Evolutionary conservation across 2,888 invertebrate genomes (phyloP), one percentile per base, ranked within the genome.

Genomic region (Melangyna quadrimaculata): DNA sequence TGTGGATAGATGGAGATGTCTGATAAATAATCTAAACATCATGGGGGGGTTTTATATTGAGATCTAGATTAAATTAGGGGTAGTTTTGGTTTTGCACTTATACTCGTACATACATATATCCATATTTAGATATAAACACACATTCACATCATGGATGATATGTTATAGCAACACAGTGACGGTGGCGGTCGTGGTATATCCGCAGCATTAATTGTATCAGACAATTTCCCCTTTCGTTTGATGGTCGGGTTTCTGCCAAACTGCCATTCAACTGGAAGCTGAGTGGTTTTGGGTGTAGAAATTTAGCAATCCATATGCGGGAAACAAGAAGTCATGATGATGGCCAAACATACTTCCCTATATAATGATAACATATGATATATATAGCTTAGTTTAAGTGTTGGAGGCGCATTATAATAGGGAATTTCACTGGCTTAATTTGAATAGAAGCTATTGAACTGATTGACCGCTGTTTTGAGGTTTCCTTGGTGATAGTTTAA

Each of bases 131-230:
- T 12, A n/a, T 55, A 40, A n/a, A 67, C 53, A 67, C 53, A 65
- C n/a, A 14, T 19, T 17, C 17, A 61, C 51, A 69, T 22, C 27
- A 3, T 8, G 32, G 24, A 40, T 22, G 14, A 12, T 35, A 37
- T 43, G 37, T 40, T 19, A 43, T 17, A 27, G 22, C 17, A 45
- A 29, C 19, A 69, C 10, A 29, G 14, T 70, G 69, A 53, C 43
- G 48, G 24, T 51, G 37, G 40, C 75, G 43, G 35, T 40, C 40
- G 61, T 45, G 27, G 43, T 45, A 29, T 51, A 70, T 70, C 63
- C 77, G 51, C 69, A 81, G 73, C 73, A 70, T 81, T 86, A 86
- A 86, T 86, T 81, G 70, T 69, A 72, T 78, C 78, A 40, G 80
- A 78, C 86, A 78, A 80, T 78, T 81, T 81, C 77, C 72, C 73